A percentile compares a stretch with the other conserved stretches of the same genome.
phyloP scores from a whole-genome alignment of 2,113 vertebrate species.

The Elephas maximus region DNA sequence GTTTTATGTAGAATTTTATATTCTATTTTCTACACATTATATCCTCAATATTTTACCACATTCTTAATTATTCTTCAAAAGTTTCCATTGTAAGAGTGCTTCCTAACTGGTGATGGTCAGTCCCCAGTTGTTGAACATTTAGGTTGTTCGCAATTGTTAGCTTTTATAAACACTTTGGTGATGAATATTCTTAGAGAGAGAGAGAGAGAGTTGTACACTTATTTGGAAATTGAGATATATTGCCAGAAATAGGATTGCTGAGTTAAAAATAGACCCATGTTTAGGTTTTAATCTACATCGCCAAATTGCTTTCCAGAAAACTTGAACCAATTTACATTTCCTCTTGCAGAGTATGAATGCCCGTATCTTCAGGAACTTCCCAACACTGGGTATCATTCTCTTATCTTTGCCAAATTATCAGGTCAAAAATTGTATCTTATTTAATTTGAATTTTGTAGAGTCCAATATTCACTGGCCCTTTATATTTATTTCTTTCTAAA shows the following conservation, averaged over 20 bases:
- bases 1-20: not conserved
- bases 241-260: not conserved
- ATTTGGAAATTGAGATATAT: not conserved
- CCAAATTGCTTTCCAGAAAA: constrained; percentile 13
- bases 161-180: not conserved
- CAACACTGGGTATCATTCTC: not conserved
- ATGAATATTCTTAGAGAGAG: not conserved
- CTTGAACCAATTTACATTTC: not conserved
- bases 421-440: not conserved
- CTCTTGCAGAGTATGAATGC: too few species aligned
- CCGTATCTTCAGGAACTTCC: not conserved
- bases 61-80: not conserved
- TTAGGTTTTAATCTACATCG: not conserved
- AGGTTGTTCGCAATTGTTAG: not conserved
- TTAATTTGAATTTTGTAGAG: constrained; percentile 25
- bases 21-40: not conserved
- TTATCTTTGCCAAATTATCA: not conserved
- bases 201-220: not conserved
- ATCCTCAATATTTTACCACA: not conserved
- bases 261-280: not conserved
- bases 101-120: not conserved
- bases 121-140: not conserved
- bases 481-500: not conserved
- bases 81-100: not conserved
- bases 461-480: not conserved